A percentile compares a stretch with the other conserved stretches of the same genome.
These are phyloP conservation scores for Hippopotamyrus pictus DNA, from an alignment of 2,797 vertebrate genomes.

Conservation along the genomic window DNA sequence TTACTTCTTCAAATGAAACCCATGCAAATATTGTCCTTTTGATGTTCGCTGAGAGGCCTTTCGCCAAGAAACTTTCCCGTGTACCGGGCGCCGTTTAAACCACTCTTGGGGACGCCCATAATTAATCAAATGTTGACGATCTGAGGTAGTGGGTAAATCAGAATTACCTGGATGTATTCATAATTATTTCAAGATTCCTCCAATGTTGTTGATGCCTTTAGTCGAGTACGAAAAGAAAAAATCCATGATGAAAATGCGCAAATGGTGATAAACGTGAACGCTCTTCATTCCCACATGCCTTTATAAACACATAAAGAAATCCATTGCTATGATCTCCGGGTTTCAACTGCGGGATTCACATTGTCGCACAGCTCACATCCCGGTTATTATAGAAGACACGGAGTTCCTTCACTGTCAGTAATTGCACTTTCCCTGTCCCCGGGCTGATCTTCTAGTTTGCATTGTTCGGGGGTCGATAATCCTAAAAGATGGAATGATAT, in stretches of 20 bases:
- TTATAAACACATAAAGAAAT: constrained; percentile 19
- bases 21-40: constrained; percentile 10
- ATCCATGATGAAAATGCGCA: not conserved
- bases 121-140: not conserved
- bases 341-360: constrained; percentile 7
- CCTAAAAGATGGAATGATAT: constrained; percentile 32
- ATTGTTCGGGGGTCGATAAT: constrained; percentile 32
- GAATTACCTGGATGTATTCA: constrained; percentile 14
- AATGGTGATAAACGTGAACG: not conserved
- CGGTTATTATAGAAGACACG: constrained; percentile 1
- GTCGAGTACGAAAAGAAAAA: not conserved
- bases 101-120: constrained; percentile 11
- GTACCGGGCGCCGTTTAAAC: not conserved
- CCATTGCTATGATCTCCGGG: constrained; percentile 17
- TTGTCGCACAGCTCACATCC: not conserved
- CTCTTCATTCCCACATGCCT: constrained; percentile 17
- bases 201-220: not conserved
- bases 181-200: constrained; percentile 15
- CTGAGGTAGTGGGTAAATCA: not conserved
- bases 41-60: not conserved
- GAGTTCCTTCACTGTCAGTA: constrained; percentile 19
- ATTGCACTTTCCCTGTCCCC: constrained; percentile 15
- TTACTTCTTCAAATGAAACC: not conserved
- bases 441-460: constrained; percentile 6
- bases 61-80: not conserved